Evolutionary conservation across 2,797 vertebrate genomes (phyloP).

Genomic region (Garrulus glandarius): DNA sequence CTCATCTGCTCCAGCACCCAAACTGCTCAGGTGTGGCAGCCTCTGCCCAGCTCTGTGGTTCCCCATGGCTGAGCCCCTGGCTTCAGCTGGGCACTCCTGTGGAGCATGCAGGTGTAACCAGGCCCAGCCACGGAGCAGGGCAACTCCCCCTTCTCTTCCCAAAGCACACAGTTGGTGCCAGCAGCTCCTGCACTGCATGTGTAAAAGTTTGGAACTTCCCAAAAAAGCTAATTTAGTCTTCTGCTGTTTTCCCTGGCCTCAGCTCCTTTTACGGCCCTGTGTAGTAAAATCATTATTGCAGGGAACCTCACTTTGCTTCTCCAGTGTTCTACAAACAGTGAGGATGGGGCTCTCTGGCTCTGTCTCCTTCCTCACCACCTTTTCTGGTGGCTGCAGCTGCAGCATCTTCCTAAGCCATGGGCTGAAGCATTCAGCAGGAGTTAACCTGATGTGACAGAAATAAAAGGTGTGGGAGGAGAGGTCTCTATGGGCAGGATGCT

Average conservation of each 20-base stretch:
- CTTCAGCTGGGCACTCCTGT: neutral
- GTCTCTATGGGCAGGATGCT: neutral
- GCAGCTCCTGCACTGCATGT: rapidly evolving
- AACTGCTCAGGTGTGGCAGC: neutral
- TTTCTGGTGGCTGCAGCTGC: neutral
- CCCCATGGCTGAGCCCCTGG: neutral
- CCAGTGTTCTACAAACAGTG: slow-evolving; percentile 57
- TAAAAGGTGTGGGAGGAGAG: neutral
- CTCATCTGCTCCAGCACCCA: neutral
- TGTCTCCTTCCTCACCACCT: neutral
- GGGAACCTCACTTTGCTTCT: slow-evolving; percentile 42
- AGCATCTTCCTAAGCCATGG: neutral
- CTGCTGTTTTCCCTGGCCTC: neutral
- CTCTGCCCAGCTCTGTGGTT: neutral
- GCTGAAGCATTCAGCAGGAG: neutral
- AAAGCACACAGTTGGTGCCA: neutral
- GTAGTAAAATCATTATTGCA: slow-evolving; percentile 59
- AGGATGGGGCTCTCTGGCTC: slow-evolving; percentile 40
- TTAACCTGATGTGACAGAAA: neutral
- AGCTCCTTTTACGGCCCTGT: slow-evolving; percentile 48
- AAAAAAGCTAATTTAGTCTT: neutral
- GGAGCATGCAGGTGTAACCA: rapidly evolving
- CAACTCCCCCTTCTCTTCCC: neutral
- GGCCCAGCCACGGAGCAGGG: neutral
- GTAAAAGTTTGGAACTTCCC: neutral